Base-by-base conservation (phyloP, 1,140 invertebrate genomes). In the Pinna nobilis region DNA sequence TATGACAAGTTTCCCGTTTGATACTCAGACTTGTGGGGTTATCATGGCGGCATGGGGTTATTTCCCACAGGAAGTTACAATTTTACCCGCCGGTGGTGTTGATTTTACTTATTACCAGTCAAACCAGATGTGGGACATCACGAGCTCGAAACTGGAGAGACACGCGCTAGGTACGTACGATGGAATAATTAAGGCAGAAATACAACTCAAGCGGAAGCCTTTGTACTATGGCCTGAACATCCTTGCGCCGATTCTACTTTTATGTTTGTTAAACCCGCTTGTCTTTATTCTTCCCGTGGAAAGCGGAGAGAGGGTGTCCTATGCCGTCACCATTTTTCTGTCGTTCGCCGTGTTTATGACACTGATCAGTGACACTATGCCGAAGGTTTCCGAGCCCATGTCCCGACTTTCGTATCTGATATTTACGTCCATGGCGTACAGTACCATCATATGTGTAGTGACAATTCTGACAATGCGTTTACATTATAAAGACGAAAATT, bases 341-440 rank as follows among this genome's bases (percentile, higher is more conserved):
- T 55, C 66, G 5, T 59, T 69, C 33, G 66, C 66, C 13, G 66
- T 69, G 18, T 69, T 69, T 20, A 32, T 69, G 53, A 69, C 66
- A 9, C 25, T 69, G 6, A 55, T 69, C 30, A 51, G 37, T 6
- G 53, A 69, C n/a, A 59, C 41, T 41, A 44, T 69, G 39, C 66
- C 66, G 13, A 55, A 69, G 23, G 47, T 55, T 3, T 39, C 33
- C 32, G 37, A 28, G 23, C 28, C 66, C 13, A 41, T 69, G 25
- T 57, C 66, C 1, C 23, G 57, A 7, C 28, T 69, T 25, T 63
- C 60, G 6, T 63, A 63, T 47, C 39, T 63, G 32, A 23, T 63
- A 13, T 15, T 41, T 0, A 63, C 39, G 9, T n/a, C n/a, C n/a
- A 47, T 63, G n/a, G 41, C 41, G 13, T 28, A 28, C 7, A 63